Evolutionary conservation across 2,888 invertebrate species (phyloP), one percentile per base, ranked within the genome.

Genomic region (Gymnoscelis rufifasciata): DNA sequence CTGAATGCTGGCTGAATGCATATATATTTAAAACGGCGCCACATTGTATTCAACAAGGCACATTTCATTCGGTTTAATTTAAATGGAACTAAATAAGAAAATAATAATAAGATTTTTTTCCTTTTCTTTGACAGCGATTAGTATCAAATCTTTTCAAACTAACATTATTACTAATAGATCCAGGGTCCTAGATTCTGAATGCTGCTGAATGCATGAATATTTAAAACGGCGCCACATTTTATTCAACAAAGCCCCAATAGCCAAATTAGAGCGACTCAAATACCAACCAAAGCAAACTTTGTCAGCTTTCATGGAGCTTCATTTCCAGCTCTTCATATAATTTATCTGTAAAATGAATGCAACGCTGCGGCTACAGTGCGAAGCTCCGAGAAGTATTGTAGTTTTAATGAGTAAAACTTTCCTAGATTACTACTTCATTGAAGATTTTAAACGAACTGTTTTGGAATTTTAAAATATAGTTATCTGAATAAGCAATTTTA

Each of bases 331-430:
- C 45, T 45, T 42, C 42, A 43, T 42, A 45, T 39, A 50, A 42
- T 42, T 45, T 42, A 27, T 35, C 29, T 36, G 30, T n/a, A 39
- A 45, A 50, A 50, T 50, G 13, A 45, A 50, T 38, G 38, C 45
- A 50, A 41, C 41, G 44, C 19, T 28, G 37, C 41, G 33, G 38
- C 38, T 41, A 44, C 33, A 38, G 41, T 30, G 50, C 38, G 35
- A 36, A 50, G 42, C 50, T 42, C 45, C 30, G 42, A 38, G 38
- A 41, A 41, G 49, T 39, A 50, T 50, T 45, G 49, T 50, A 45
- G 49, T 50, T 50, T 50, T 50, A 50, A 45, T 50, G 49, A 50
- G 49, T 38, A 30, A 50, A 50, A 50, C 49, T 50, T 44, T 42
- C 31, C 42, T 23, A 30, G 49, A 50, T 50, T 42, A 50, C 42